Base-by-base conservation (phyloP, 2,888 invertebrate species). In the Stenchaetothrips biformis region DNA sequence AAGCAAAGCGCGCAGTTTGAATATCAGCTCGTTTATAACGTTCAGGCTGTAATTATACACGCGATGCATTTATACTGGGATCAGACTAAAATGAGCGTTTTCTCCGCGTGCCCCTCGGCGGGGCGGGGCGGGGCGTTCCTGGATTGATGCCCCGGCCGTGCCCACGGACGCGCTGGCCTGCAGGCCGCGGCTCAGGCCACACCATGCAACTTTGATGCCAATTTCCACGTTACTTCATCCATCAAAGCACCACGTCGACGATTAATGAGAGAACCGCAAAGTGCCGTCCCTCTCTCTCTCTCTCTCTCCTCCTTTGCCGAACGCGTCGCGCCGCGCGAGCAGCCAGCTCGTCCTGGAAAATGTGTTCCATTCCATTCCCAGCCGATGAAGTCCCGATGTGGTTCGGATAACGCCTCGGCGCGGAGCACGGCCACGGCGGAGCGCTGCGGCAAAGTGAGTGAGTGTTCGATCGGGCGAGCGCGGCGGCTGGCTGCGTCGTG, bases 191-290 rank as follows among this genome's bases (percentile, higher is more conserved):
- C 18, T n/a, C 18, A n/a, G n/a, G 67, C 67, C 67, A 74, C 25
- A 74, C 67, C 21, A 74, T 74, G 67, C 67, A 74, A 74, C 67
- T 74, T 74, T 74, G 67, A 74, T 74, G 67, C 67, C 67, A 74
- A 74, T 74, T 74, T 74, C 67, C 67, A 74, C 67, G 25, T 74
- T 74, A 74, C 67, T 25, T 74, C 67, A 74, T 74, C 67, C 67
- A 74, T 53, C 53, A 53, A 53, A 53, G 53, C 53, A 53, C 25
- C 67, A 74, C 67, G 67, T 74, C 11, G 21, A 8, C 67, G 67
- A 74, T 74, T 74, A 74, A 74, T 74, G 67, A 74, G 67, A 74
- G 67, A 74, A 74, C 67, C 67, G 67, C 67, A 74, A 74, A 74
- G 21, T n/a, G 67, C 67, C 21, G 16, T 13, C 53, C 18, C 9